Conservation (phyloP, 2,888 invertebrate genomes). For the Colostygia pectinataria region DNA sequence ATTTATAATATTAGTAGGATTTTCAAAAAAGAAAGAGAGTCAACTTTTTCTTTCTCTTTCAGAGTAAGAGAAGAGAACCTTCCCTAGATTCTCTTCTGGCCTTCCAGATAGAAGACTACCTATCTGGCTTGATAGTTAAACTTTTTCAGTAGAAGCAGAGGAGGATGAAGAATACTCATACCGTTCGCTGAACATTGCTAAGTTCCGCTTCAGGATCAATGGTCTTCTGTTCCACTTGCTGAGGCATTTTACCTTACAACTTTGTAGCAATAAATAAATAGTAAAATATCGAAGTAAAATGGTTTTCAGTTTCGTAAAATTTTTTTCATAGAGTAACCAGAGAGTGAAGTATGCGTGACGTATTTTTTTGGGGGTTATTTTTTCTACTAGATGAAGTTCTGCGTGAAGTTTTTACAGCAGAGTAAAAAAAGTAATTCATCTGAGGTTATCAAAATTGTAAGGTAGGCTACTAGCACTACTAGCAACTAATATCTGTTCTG, state of each 20-base stretch:
- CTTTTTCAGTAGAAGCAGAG: background rate
- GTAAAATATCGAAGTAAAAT: slow-evolving; percentile 30
- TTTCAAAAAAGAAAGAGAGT: too few species aligned
- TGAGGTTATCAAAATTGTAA: too few species aligned
- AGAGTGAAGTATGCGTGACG: slow-evolving; percentile 1
- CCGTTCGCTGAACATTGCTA: slow-evolving; percentile 71
- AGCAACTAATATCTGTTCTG: too few species aligned
- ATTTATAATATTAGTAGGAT: too few species aligned
- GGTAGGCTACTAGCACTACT: too few species aligned
- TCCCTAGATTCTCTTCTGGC: too few species aligned
- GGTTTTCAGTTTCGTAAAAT: background rate
- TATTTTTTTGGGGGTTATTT: background rate
- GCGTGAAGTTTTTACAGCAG: slow-evolving; percentile 1
- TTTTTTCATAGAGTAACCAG: background rate
- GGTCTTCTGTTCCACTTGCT: slow-evolving; percentile 64
- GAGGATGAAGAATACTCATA: slow-evolving; percentile 36
- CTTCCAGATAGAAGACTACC: too few species aligned
- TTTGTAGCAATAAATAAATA: slow-evolving; percentile 19
- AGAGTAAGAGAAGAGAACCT: too few species aligned
- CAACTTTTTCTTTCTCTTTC: too few species aligned
- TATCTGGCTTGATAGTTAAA: too few species aligned
- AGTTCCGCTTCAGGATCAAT: slow-evolving; percentile 73
- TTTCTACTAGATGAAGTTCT: slow-evolving; percentile 9
- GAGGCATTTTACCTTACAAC: slow-evolving; percentile 53
- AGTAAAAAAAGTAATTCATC: too few species aligned